phyloP scores from a whole-genome alignment of 2,888 invertebrate genomes.

The Parnassius orleans region DNA sequence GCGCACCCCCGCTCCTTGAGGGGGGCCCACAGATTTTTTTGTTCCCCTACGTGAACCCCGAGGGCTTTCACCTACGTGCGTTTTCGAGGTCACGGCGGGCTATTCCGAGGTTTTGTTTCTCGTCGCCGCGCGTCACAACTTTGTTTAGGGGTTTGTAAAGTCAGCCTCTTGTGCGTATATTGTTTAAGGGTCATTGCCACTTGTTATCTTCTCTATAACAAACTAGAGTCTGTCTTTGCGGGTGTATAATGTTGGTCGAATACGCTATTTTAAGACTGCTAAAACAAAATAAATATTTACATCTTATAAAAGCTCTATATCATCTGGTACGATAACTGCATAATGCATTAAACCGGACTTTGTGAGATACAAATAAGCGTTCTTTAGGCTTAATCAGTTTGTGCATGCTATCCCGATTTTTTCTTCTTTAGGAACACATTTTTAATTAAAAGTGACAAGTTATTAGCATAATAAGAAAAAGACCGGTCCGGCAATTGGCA shows the following conservation, averaged over 20 bases:
- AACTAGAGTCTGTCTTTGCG: background rate
- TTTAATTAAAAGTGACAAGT: constrained; percentile 14
- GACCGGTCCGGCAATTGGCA: background rate
- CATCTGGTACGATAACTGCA: background rate
- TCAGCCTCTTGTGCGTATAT: constrained; percentile 30
- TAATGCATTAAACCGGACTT: constrained; percentile 9
- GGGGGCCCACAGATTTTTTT: constrained; percentile 73
- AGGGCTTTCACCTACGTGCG: constrained; percentile 80
- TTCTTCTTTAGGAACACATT: constrained; percentile 9
- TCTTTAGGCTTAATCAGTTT: constrained; percentile 14
- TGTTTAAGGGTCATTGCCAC: constrained; percentile 33
- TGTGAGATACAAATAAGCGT: constrained; percentile 13
- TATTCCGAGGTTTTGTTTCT: constrained; percentile 71
- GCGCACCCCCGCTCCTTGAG: constrained; percentile 68
- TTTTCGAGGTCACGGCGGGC: constrained; percentile 79
- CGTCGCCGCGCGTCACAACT: constrained; percentile 55
- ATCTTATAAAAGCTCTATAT: background rate
- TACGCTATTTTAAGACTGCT: background rate
- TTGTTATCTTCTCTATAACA: background rate
- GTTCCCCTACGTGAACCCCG: constrained; percentile 76
- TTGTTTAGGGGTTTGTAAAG: constrained; percentile 45
- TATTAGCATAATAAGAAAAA: constrained; percentile 17
- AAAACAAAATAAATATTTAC: background rate
- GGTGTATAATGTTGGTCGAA: background rate
- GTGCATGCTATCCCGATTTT: constrained; percentile 9